Evolutionary conservation across 2,113 vertebrate species (phyloP).

Genomic region (Brachyistius frenatus): DNA sequence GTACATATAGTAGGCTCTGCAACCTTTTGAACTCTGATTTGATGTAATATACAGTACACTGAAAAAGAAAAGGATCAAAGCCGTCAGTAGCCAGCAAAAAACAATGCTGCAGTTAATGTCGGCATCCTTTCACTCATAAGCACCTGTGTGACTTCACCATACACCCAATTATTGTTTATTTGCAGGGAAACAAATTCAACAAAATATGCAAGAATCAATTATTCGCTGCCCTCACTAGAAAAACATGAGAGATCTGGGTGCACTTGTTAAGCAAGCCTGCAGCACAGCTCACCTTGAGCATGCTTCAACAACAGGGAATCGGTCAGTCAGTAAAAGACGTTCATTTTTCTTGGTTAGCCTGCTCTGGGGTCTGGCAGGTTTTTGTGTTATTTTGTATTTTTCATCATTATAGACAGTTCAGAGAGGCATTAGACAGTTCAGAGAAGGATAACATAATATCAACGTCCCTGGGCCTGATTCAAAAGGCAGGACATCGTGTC

Average conservation of each 20-base stretch:
- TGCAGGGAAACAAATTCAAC: constrained; percentile 29
- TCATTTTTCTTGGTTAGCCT: constrained; percentile 16
- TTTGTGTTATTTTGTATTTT: constrained; percentile 12
- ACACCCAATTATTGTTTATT: constrained; percentile 22
- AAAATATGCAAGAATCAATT: constrained; percentile 8
- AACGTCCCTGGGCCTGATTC: constrained; percentile 25
- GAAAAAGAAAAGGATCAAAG: constrained; percentile 15
- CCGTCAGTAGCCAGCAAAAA: constrained; percentile 30
- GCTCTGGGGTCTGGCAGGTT: constrained; percentile 18
- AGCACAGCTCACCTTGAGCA: constrained; percentile 8
- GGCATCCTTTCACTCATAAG: constrained; percentile 20
- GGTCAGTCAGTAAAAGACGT: constrained; percentile 26
- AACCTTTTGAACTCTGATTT: constrained; percentile 16
- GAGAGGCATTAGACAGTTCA: constrained; percentile 23
- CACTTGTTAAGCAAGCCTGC: constrained; percentile 15
- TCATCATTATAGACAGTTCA: constrained; percentile 25
- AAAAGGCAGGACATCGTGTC: constrained; percentile 12
- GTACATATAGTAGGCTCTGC: constrained; percentile 3
- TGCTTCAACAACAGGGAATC: constrained; percentile 7
- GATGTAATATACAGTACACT: constrained; percentile 15
- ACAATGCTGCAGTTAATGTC: constrained; percentile 13
- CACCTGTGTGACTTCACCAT: constrained; percentile 37
- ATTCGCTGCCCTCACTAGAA: neutral
- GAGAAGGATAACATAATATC: constrained; percentile 46
- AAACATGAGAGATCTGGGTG: constrained; percentile 10